A percentile compares a stretch with the other conserved stretches of the same genome.
Evolutionary conservation across 2,113 vertebrate species (phyloP).

Genomic region (Lasiurus borealis): DNA sequence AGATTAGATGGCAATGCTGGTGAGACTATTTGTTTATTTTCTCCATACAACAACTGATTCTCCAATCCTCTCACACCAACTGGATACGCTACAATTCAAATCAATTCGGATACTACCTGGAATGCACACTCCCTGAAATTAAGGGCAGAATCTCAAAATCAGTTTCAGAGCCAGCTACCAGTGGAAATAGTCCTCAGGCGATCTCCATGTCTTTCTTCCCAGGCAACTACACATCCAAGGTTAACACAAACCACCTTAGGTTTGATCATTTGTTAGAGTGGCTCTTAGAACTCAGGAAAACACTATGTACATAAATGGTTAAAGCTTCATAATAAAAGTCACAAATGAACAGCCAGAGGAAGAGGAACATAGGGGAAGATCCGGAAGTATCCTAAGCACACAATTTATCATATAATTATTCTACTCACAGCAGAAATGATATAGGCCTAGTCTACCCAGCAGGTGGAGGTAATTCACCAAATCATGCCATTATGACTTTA

Average conservation of each 20-base stretch:
- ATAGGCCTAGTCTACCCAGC: background rate
- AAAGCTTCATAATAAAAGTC: background rate
- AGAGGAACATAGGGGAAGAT: background rate
- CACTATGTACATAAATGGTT: background rate
- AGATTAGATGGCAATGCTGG: background rate
- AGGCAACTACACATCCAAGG: accelerated
- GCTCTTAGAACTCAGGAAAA: background rate
- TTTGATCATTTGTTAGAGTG: background rate
- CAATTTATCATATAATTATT: background rate
- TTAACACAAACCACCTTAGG: accelerated
- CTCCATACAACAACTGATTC: background rate
- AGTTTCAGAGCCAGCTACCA: background rate
- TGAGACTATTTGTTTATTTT: background rate
- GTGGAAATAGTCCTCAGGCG: accelerated
- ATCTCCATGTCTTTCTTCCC: background rate
- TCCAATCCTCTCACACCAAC: background rate
- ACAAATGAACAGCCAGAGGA: background rate
- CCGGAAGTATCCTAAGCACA: background rate
- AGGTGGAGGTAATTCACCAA: background rate
- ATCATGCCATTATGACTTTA: background rate
- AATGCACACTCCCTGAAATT: too few species aligned
- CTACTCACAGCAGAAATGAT: background rate
- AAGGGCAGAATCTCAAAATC: background rate
- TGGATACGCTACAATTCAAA: background rate
- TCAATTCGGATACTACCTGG: background rate